Percentiles rank a stretch among this genome's conserved stretches.
Evolutionary conservation across 2,797 vertebrate genomes (phyloP).

Genomic region (Argya squamiceps): DNA sequence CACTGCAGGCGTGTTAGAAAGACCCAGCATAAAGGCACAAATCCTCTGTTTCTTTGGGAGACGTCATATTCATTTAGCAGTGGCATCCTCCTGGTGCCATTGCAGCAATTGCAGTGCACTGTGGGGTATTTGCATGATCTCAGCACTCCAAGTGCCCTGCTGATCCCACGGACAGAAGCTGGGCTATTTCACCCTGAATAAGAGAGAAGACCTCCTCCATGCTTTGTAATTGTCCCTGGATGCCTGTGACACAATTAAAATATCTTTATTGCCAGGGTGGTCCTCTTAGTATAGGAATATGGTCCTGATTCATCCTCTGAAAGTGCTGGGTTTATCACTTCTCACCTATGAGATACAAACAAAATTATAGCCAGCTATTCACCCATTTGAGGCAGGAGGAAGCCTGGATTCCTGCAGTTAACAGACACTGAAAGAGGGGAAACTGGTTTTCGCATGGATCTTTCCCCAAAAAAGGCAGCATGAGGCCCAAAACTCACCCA

Average conservation of each 20-base stretch:
- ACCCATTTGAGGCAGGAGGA: neutral
- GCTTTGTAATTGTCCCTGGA: neutral
- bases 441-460: neutral
- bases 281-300: neutral
- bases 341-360: neutral
- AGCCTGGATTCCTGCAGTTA: neutral
- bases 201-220: neutral
- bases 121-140: rapidly evolving
- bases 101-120: neutral
- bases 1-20: neutral
- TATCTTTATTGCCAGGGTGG: neutral
- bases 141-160: rapidly evolving
- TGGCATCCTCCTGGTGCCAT: neutral
- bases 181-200: neutral
- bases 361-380: neutral
- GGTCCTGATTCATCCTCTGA: neutral
- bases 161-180: neutral
- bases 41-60: neutral
- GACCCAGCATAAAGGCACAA: neutral
- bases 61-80: rapidly evolving
- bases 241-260: rapidly evolving
- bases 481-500: neutral
- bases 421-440: rapidly evolving
- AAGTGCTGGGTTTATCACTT: neutral
- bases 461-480: neutral